phyloP scores from a whole-genome alignment of 2,797 vertebrate species.

The Phalloptychus januarius region DNA sequence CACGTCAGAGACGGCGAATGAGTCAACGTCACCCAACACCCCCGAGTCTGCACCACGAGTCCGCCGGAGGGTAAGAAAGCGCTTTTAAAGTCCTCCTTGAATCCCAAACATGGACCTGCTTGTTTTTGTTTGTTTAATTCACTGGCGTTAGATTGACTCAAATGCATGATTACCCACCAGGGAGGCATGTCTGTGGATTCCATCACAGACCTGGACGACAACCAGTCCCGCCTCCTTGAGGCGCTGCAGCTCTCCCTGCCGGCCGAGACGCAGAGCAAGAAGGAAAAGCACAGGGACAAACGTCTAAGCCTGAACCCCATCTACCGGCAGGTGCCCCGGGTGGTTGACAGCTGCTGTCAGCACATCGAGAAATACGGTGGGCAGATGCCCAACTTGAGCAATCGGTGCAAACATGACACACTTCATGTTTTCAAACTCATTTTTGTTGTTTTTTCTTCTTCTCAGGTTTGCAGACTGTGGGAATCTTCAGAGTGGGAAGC shows the following conservation, averaged over 20 bases:
- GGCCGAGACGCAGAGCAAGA: constrained; percentile 89
- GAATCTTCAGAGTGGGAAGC: constrained; percentile 96
- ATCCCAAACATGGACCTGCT: not conserved
- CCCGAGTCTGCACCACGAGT: constrained; percentile 88
- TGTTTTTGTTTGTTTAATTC: not conserved
- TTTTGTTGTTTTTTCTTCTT: not conserved
- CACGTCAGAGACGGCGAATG: constrained; percentile 92
- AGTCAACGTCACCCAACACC: constrained; percentile 91
- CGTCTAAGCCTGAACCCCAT: constrained; percentile 94
- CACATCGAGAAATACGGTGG: constrained; percentile 95
- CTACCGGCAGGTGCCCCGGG: constrained; percentile 93
- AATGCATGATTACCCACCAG: constrained; percentile 70
- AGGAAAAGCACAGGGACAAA: constrained; percentile 94
- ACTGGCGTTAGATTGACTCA: not conserved
- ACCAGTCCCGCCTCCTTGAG: constrained; percentile 93
- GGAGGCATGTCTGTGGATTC: constrained; percentile 97
- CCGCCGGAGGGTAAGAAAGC: constrained; percentile 87
- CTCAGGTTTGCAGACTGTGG: constrained; percentile 92
- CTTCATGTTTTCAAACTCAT: not conserved
- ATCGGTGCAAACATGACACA: not conserved
- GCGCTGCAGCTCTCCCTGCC: constrained; percentile 94
- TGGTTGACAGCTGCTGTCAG: constrained; percentile 94
- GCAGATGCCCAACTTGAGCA: constrained; percentile 10
- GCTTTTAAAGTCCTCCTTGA: not conserved
- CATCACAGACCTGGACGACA: constrained; percentile 95